Percentiles rank a stretch among this genome's conserved stretches.
Evolutionary conservation across 2,113 vertebrate species (phyloP).

Genomic region (Charadrius vociferus): DNA sequence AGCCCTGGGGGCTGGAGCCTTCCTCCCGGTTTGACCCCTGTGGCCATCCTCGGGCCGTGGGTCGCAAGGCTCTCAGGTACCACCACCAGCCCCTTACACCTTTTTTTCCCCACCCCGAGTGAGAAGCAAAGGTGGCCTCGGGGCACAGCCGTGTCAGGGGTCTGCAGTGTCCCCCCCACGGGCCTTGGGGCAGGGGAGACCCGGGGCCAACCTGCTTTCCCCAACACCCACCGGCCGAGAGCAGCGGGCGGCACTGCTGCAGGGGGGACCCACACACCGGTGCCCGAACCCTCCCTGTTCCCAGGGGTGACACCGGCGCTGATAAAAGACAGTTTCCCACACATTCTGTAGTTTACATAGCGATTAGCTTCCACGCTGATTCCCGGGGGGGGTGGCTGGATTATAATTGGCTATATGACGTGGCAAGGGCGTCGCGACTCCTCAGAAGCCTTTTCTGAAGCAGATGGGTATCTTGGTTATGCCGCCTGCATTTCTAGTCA

Average conservation of each 20-base stretch:
- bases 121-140: background rate
- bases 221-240: background rate
- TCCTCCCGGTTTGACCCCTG: background rate
- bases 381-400: background rate
- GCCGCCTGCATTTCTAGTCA: background rate
- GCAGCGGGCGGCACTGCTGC: background rate
- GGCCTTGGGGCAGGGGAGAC: background rate
- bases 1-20: background rate
- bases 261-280: background rate
- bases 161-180: fast-evolving
- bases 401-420: background rate
- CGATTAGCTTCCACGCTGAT: background rate
- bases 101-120: background rate
- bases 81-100: background rate
- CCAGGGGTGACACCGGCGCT: background rate
- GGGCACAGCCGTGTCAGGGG: background rate
- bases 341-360: background rate
- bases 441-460: background rate
- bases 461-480: background rate
- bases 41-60: fast-evolving
- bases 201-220: background rate
- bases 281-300: background rate
- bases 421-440: background rate
- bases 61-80: background rate
- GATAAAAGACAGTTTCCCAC: conserved; percentile 30